These are phyloP conservation scores for Paedocypris micromegethes DNA, from an alignment of 2,797 vertebrate species.

Conservation along the genomic window DNA sequence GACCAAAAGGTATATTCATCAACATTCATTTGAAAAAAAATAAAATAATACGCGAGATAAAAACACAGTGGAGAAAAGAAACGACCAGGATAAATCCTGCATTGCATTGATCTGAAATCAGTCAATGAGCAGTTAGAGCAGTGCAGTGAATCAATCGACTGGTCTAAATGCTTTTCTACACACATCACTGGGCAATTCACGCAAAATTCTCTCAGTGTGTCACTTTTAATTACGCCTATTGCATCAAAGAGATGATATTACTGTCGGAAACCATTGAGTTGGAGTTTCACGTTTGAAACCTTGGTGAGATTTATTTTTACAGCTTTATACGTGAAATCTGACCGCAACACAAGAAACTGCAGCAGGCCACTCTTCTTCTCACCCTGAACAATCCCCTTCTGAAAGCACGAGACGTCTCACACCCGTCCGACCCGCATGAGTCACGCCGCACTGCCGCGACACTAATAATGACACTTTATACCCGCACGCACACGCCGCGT, in stretches of 20 bases:
- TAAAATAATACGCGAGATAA: no score
- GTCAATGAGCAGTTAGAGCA: constrained; percentile 22
- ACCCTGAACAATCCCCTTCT: background rate
- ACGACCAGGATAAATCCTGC: background rate
- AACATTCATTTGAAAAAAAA: no score
- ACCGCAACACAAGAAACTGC: constrained; percentile 5
- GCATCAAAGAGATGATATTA: no score
- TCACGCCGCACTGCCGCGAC: constrained; percentile 18
- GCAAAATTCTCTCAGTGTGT: background rate
- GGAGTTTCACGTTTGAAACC: no score
- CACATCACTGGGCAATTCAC: no score
- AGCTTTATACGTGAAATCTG: no score
- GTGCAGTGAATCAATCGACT: constrained; percentile 15
- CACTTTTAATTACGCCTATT: no score
- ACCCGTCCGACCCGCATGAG: constrained; percentile 38
- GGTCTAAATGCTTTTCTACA: constrained; percentile 15
- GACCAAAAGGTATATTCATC: no score
- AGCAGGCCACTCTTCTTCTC: constrained; percentile 2
- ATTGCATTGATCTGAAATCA: constrained; percentile 25
- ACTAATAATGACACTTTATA: constrained; percentile 38
- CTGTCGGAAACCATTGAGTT: no score
- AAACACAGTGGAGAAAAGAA: background rate
- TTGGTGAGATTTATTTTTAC: no score
- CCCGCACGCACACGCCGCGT: constrained; percentile 28
- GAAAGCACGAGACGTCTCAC: constrained; percentile 1